Evolutionary conservation across 2,888 invertebrate genomes (phyloP).

Genomic region (Himalopsyche kuldschensis): DNA sequence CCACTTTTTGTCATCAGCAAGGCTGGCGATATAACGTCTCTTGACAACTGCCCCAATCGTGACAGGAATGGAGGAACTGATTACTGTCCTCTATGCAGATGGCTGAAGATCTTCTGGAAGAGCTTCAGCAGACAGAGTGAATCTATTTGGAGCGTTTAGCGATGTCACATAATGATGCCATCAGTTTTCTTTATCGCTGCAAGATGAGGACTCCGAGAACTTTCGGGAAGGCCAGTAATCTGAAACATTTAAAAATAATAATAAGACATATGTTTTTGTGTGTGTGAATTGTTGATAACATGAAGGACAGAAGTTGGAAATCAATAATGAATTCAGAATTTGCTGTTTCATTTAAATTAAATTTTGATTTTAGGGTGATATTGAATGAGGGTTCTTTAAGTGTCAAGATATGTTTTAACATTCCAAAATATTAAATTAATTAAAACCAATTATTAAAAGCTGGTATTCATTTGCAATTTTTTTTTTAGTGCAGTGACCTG

Average conservation of each 20-base stretch:
- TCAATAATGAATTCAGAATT: too few relatives aligned
- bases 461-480: too few relatives aligned
- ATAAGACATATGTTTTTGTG: too few relatives aligned
- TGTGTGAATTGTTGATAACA: too few relatives aligned
- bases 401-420: too few relatives aligned
- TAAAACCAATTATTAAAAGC: too few relatives aligned
- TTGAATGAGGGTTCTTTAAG: too few relatives aligned
- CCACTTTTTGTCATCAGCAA: not conserved
- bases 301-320: too few relatives aligned
- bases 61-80: not conserved
- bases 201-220: conserved; percentile 36
- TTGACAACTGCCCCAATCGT: not conserved
- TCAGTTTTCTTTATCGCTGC: conserved; percentile 38
- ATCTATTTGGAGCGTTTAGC: not conserved
- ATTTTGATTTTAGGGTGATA: too few relatives aligned
- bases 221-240: conserved; percentile 37
- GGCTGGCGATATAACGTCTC: not conserved
- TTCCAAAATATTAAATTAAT: too few relatives aligned
- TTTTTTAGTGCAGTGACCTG: too few relatives aligned
- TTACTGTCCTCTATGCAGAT: not conserved
- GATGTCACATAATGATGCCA: not conserved
- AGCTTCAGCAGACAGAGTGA: not conserved
- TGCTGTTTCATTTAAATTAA: too few relatives aligned
- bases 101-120: not conserved
- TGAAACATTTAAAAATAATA: conserved; percentile 11